Evolutionary conservation across 2,797 vertebrate species (phyloP), one percentile per base, ranked within the genome.

Genomic region (Tolypeutes matacus): DNA sequence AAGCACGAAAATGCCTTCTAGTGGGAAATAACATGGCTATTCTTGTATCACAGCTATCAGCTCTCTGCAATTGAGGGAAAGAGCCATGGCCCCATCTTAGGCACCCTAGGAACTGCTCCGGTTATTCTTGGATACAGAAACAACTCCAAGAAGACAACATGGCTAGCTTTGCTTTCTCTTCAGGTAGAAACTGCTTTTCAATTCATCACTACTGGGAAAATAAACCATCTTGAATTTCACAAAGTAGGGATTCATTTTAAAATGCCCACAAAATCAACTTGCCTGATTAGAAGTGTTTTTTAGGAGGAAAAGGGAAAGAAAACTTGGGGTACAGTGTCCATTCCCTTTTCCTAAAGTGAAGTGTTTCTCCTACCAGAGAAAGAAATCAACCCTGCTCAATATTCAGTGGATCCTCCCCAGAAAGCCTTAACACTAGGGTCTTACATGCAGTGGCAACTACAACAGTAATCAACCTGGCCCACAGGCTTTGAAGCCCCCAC

Each of bases 401-500:
- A 23, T 46, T 53, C 49, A 67, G 20, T 18, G 31, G 27, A 39
- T n/a, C 20, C 13, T 39, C 31, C 70, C 65, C 60, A 42, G 14
- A 93, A 81, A 84, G 4, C 46, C 64, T 42, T 12, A 42, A 13
- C 2, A 21, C 18, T 15, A 36, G 60, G 49, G 5, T 46, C 73
- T 39, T 51, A 29, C 0, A 3, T 29, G 15, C 39, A 64, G 13
- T 42, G 72, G 77, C 56, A 31, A 36, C 93, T 73, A 94, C 95
- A 82, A 96, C 92, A 92, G 83, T 87, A 95, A 96, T 96, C 94
- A 96, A 93, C 58, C 93, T 90, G 95, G 97, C 87, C 97, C 95
- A 96, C 82, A 42, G 97, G 91, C 96, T 96, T 92, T 90, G 91
- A 97, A 97, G 94, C 89, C 94, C 94, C 94, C 96, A 67, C 88